Evolutionary conservation across 2,888 invertebrate species (phyloP), one percentile per base, ranked within the genome.

Genomic region (Galeopsomyia nigrocyanea): DNA sequence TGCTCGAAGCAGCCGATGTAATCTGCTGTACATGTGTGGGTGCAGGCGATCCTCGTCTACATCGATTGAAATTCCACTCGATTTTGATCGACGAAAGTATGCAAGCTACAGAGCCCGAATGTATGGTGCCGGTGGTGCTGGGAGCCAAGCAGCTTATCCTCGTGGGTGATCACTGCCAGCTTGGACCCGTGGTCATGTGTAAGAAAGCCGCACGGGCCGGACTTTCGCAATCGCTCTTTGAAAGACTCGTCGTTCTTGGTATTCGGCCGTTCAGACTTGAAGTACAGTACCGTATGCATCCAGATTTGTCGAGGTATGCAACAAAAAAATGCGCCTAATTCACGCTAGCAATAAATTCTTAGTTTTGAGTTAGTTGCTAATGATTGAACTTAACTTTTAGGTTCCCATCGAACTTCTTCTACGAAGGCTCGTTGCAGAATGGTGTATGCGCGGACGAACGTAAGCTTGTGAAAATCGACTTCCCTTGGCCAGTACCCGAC

Each of bases 11-110:
- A 0, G 99, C 99, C 1, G 99, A 99, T 87, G 99, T 99, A 0
- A 97, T 99, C 68, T 99, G 99, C 83, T 98, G 98, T 83, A 99
- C 99, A 0, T 99, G 99, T 85, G 99, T 99, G 0, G 98, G 98
- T 14, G 98, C 99, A 0, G 99, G 99, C 0, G 99, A 99, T 88
- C 95, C 96, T 0, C 89, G 99, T 21, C 88, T 99, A n/a, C 92
- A 94, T 1, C 91, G 96, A 68, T 92, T 99, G 84, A 95, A 98
- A 82, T 99, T 99, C 88, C 94, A 96, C 77, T 97, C 97, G 22
- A 98, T 99, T 79, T 90, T 99, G 14, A 98, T 99, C 77, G 98
- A 99, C 84, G 98, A 99, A 86, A 97, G 91, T 77, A 97, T 97
- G 92, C 98, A 98, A 87, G 96, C 98, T 0, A 98, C 98, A 0